Base-by-base conservation (phyloP, 2,888 invertebrate species). In the Lithophane ornitopus region DNA sequence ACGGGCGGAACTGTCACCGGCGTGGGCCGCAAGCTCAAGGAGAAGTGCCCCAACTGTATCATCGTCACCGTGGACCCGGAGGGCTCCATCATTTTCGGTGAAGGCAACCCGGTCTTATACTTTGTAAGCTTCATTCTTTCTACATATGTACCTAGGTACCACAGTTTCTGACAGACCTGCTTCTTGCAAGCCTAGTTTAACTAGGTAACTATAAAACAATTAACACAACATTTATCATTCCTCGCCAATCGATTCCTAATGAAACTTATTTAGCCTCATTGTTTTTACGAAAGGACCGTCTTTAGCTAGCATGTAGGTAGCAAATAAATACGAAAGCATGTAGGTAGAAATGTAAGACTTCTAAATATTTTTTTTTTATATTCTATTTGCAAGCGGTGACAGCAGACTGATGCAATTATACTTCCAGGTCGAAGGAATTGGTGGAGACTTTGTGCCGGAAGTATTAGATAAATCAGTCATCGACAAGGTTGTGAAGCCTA, bases 1-100 rank as follows among this genome's bases (percentile, higher is more conserved):
- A 99, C 99, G 0, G 99, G 99, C 1, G 99, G 99, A 8, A 99
- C 99, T 0, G 97, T 99, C 22, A 97, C 98, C n/a, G 99, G 99
- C 39, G 97, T 99, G 75, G 99, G 98, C 0, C 97, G 98, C 44
- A 98, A 98, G 94, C 97, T 99, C 67, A 99, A 98, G 93, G 98
- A 99, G 93, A 95, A 97, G 79, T 97, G 97, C 52, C 98, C 99
- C 0, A 93, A 96, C 62, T 98, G 98, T 86, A 95, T 97, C 88
- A 96, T 99, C 26, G 97, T 99, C 44, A 99, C 97, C 8, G 98
- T 98, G 0, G 99, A 99, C 96, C 99, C 99, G 0, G 97, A 97
- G 86, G 99, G 99, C 12, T 92, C 92, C 2, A 84, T 89, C 8
- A 97, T 99, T 86, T 94, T 89, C 68, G 87, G 84, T 26, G 98